phyloP scores from a whole-genome alignment of 2,888 invertebrate species.

The Parnassius orleans region DNA sequence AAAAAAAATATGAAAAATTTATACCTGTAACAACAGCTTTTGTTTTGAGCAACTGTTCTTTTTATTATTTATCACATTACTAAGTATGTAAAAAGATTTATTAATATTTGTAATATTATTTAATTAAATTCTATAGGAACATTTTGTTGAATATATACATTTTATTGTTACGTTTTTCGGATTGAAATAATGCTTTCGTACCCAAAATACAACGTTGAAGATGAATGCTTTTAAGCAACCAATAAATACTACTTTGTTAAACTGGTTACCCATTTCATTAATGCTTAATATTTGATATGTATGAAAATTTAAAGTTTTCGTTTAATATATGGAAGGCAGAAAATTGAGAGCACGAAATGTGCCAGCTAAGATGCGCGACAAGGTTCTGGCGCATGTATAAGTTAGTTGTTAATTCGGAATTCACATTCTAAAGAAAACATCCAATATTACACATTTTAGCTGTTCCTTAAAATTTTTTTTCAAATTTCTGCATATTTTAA shows the following conservation, averaged over 20 bases:
- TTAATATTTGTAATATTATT: too few species aligned
- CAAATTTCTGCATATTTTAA: too few species aligned
- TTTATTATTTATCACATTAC: too few species aligned
- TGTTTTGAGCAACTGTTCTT: too few species aligned
- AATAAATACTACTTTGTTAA: conserved; percentile 87
- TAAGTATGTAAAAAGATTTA: too few species aligned
- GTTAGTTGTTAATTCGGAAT: neutral
- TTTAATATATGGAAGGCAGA: conserved; percentile 27
- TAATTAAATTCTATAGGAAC: too few species aligned
- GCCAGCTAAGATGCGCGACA: conserved; percentile 20
- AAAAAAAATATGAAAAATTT: too few species aligned
- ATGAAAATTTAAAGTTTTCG: conserved; percentile 30
- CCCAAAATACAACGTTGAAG: conserved; percentile 91
- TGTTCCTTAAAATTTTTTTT: too few species aligned
- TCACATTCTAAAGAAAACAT: too few species aligned
- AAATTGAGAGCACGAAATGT: conserved; percentile 14
- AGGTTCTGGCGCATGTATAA: conserved; percentile 14
- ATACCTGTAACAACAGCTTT: too few species aligned
- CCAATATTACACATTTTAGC: too few species aligned
- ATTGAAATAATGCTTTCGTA: conserved; percentile 65
- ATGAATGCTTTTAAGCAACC: conserved; percentile 89
- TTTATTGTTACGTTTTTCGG: neutral
- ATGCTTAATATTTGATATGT: neutral
- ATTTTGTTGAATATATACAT: too few species aligned
- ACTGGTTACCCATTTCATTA: conserved; percentile 83